Base-by-base conservation (phyloP, 92 coral and sea anemone genomes). In the Virgularia gustaviana region DNA sequence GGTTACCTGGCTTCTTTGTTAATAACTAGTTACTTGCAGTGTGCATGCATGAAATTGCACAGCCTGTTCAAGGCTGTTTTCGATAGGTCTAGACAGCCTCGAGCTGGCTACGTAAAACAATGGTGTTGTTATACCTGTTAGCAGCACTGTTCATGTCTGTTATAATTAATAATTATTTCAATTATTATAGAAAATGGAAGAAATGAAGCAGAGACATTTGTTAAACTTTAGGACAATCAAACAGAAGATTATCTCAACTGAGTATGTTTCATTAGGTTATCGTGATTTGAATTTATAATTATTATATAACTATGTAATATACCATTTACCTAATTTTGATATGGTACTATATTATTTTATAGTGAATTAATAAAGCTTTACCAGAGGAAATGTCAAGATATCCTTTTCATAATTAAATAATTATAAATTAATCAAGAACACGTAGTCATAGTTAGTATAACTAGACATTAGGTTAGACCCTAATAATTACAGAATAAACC, bases 311-410 rank as follows among this genome's bases (percentile, higher is more conserved):
- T n/a, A 54, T 10, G 6, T 23, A 29, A 71, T 8, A 28, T 52
- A 10, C 16, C 0, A 34, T 36, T 4, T 31, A 37, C 9, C 15
- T 9, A 29, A 19, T 9, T 12, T 4, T 12, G 6, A 22, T 12
- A 6, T 6, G 31, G 22, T 75, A 24, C 9, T 36, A 62, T 24
- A n/a, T 79, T 9, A 9, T 24, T 54, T 78, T 72, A 23, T 83
- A 94, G 98, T 73, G 84, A 87, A 81, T 81, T 94, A 41, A 94
- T 94, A 28, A 85, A 80, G 73, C 85, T 85, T 65, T 94, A 89
- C 72, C 90, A 89, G 31, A 80, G 85, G 82, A 94, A 94, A 72
- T 87, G 96, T 61, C 85, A 86, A 71, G 98, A 86, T 94, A 94
- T 87, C 98, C 94, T 87, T 89, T 83, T 16, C 32, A 2, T 0